Evolutionary conservation across 23 tunicate species (phyloP).

Genomic region (Corella eumyota): DNA sequence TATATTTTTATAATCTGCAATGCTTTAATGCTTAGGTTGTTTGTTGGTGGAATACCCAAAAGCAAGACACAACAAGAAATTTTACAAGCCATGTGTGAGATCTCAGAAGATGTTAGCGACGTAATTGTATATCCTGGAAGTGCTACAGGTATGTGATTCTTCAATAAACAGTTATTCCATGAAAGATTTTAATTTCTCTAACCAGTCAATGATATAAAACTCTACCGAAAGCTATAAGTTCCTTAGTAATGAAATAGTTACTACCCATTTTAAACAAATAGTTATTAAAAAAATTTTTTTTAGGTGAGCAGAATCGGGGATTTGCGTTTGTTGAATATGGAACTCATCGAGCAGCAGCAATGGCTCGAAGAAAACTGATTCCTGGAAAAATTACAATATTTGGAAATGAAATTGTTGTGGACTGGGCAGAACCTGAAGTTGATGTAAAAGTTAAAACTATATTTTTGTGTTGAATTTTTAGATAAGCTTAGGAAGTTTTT

Average conservation of each 20-base stretch:
- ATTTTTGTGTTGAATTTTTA: not conserved
- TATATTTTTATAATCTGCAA: no score
- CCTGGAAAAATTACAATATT: constrained; percentile 90
- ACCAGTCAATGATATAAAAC: no score
- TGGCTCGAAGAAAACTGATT: constrained; percentile 86
- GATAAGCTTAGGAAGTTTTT: no score
- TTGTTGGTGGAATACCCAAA: constrained; percentile 91
- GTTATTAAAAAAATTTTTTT: no score
- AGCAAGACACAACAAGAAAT: constrained; percentile 80
- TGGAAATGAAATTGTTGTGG: constrained; percentile 89
- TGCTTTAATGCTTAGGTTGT: constrained; percentile 64
- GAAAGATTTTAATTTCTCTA: not conserved
- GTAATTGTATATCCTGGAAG: constrained; percentile 89
- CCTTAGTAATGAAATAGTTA: no score
- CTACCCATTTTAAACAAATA: no score
- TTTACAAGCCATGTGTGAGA: constrained; percentile 76
- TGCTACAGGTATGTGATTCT: constrained; percentile 34
- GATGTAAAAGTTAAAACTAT: constrained; percentile 37
- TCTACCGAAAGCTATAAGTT: no score
- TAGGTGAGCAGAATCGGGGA: constrained; percentile 88
- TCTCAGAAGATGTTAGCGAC: constrained; percentile 91
- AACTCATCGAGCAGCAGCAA: constrained; percentile 93
- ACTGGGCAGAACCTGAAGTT: constrained; percentile 99
- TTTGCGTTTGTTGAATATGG: constrained; percentile 92
- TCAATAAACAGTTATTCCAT: not conserved